phyloP scores from a whole-genome alignment of 1,140 invertebrate genomes.

The Drosophila insularis region DNA sequence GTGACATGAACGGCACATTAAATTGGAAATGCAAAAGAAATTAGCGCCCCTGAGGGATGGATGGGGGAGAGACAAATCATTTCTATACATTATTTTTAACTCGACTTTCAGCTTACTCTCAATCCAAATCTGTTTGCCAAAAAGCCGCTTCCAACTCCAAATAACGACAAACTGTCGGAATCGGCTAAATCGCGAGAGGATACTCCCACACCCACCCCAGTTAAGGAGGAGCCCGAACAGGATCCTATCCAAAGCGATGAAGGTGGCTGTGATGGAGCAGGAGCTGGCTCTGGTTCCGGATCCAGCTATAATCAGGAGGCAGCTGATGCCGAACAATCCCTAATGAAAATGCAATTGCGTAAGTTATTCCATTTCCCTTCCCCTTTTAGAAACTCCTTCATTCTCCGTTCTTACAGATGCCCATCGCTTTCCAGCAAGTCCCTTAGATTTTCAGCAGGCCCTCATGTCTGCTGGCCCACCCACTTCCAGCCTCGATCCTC shows the following conservation, averaged over 20 bases:
- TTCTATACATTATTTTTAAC: not conserved
- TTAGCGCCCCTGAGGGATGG: conserved; percentile 51
- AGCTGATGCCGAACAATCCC: conserved; percentile 70
- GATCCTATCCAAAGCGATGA: conserved; percentile 46
- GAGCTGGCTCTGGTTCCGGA: conserved; percentile 1
- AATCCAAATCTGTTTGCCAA: conserved; percentile 77
- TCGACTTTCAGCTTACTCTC: conserved; percentile 67
- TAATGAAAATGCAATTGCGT: conserved; percentile 81
- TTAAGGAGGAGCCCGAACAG: conserved; percentile 65
- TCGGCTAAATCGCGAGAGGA: conserved; percentile 17
- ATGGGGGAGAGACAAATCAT: not conserved
- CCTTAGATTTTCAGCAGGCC: conserved; percentile 77
- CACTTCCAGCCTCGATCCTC: conserved; percentile 69
- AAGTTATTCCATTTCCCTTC: conserved; percentile 29
- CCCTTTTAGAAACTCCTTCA: not conserved
- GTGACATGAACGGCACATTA: conserved; percentile 68
- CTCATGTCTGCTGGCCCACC: conserved; percentile 77
- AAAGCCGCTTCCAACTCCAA: conserved; percentile 42
- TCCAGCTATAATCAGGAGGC: conserved; percentile 46
- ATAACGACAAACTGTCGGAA: conserved; percentile 32
- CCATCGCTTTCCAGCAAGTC: conserved; percentile 76
- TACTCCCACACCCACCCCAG: conserved; percentile 18
- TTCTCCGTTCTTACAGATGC: conserved; percentile 51
- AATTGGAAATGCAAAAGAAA: conserved; percentile 67
- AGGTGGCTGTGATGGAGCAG: conserved; percentile 24